Evolutionary conservation across 2,888 invertebrate genomes (phyloP).

Genomic region (Platycnemis pennipes): DNA sequence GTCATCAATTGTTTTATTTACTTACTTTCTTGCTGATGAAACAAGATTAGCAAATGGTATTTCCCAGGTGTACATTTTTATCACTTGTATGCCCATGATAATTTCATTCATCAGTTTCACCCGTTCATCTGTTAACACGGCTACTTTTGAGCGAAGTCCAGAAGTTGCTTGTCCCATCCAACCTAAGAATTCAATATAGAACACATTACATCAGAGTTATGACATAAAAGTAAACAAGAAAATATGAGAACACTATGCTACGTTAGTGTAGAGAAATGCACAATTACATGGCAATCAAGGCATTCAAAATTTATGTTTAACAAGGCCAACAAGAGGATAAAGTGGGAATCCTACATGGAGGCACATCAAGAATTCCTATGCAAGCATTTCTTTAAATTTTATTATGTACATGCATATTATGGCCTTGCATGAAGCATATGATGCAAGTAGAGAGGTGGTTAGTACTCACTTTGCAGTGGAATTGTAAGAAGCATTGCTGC

Average conservation of each 20-base stretch:
- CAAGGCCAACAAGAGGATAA: no score
- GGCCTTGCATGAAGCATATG: no score
- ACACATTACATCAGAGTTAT: not conserved
- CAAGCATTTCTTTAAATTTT: no score
- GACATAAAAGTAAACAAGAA: not conserved
- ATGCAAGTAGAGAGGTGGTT: no score
- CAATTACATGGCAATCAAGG: no score
- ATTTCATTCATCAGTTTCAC: constrained; percentile 85
- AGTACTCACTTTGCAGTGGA: constrained; percentile 88
- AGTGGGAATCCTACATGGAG: no score
- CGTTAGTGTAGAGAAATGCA: no score
- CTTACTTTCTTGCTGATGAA: constrained; percentile 86
- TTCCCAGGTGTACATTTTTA: constrained; percentile 99
- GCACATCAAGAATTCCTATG: no score
- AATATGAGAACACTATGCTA: no score
- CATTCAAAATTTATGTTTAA: no score
- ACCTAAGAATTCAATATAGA: constrained; percentile 75
- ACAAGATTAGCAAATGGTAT: constrained; percentile 93
- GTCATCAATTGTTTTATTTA: no score
- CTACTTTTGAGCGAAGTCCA: constrained; percentile 87
- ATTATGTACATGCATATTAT: no score
- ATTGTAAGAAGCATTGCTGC: constrained; percentile 88
- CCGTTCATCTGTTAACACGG: constrained; percentile 90
- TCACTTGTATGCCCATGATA: constrained; percentile 87
- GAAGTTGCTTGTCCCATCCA: constrained; percentile 83